phyloP scores from a whole-genome alignment of 2,797 vertebrate genomes.

The Helostoma temminkii region DNA sequence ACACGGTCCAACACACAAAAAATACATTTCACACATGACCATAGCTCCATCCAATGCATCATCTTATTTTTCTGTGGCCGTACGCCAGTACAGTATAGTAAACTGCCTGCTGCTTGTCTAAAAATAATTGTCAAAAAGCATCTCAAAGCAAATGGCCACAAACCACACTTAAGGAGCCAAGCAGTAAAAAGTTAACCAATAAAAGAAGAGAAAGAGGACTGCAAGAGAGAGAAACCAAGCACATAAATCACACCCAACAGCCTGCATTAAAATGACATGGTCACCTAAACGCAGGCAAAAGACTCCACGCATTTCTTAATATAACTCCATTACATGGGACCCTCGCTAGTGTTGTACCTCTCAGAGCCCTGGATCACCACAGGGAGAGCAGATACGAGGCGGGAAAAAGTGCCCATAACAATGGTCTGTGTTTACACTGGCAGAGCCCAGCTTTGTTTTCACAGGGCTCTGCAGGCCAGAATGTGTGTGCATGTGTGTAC shows the following conservation, averaged over 20 bases:
- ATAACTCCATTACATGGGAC: slow-evolving; percentile 56
- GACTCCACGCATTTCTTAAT: slow-evolving; percentile 59
- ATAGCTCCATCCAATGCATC: not conserved
- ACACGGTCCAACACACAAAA: not conserved
- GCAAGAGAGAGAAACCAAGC: slow-evolving; percentile 62
- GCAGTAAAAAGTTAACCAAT: slow-evolving; percentile 51
- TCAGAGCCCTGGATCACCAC: slow-evolving; percentile 38
- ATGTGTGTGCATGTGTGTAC: slow-evolving; percentile 45
- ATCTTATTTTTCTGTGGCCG: slow-evolving; percentile 29
- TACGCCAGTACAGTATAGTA: slow-evolving; percentile 16
- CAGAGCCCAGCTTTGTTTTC: slow-evolving; percentile 75
- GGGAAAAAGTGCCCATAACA: slow-evolving; percentile 72
- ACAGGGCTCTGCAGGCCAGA: slow-evolving; percentile 59
- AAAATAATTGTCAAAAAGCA: slow-evolving; percentile 71
- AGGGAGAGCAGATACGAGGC: slow-evolving; percentile 65
- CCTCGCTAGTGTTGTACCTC: slow-evolving; percentile 38
- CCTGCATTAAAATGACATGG: slow-evolving; percentile 69
- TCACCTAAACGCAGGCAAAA: slow-evolving; percentile 67
- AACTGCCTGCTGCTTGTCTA: slow-evolving; percentile 57
- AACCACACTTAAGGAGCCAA: slow-evolving; percentile 64
- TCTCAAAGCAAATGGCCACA: slow-evolving; percentile 55
- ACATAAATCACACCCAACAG: slow-evolving; percentile 73
- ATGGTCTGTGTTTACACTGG: slow-evolving; percentile 79
- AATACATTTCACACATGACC: not conserved
- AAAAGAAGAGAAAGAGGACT: slow-evolving; percentile 50